Evolutionary conservation across 2,113 vertebrate genomes (phyloP).

Genomic region (Erythrolamprus reginae): DNA sequence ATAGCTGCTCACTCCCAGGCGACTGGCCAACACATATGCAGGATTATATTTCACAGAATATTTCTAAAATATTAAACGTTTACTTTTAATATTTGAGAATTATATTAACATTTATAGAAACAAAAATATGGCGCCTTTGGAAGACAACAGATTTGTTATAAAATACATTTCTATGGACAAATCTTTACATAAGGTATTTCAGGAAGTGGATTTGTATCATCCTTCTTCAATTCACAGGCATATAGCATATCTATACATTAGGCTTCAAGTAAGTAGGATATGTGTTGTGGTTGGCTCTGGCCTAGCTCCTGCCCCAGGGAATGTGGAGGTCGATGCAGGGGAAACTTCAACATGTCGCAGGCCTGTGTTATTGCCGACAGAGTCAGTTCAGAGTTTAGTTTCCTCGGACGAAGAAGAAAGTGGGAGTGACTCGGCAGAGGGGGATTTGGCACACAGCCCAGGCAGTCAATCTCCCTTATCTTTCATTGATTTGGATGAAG

Average conservation of each 20-base stretch:
- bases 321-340: too few species aligned
- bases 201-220: neutral
- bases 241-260: neutral
- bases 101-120: neutral
- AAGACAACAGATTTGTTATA: neutral
- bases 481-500: too few species aligned
- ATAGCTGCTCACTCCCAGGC: slow-evolving; percentile 91
- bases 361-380: too few species aligned
- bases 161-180: neutral
- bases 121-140: neutral
- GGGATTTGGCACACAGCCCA: too few species aligned
- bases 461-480: too few species aligned
- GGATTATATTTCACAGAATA: slow-evolving; percentile 96
- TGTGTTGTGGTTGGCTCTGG: too few species aligned
- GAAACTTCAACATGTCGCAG: too few species aligned
- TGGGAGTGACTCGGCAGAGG: too few species aligned
- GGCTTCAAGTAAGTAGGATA: neutral
- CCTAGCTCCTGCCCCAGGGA: too few species aligned
- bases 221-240: neutral
- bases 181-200: neutral
- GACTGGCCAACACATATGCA: slow-evolving; percentile 91
- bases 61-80: slow-evolving; percentile 78
- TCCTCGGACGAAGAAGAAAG: too few species aligned
- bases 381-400: too few species aligned
- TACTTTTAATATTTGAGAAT: neutral